Conservation (phyloP, 2,113 vertebrate species). For the Anser cygnoides region DNA sequence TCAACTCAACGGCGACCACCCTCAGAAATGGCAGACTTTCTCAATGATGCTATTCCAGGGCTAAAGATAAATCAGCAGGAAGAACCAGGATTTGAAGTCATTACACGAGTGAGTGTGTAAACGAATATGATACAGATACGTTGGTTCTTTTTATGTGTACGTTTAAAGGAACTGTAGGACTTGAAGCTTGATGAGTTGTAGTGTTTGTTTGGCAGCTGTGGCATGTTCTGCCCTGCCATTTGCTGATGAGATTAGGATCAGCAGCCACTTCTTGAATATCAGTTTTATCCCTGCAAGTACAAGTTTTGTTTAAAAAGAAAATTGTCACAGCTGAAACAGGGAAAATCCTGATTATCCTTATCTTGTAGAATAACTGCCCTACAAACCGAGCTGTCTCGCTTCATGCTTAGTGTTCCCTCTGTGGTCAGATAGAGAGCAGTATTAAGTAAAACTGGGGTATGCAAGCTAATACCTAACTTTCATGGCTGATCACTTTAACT, state of each 20-base stretch:
- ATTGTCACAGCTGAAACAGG: background rate
- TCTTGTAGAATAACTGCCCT: background rate
- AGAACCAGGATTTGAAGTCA: constrained; percentile 98
- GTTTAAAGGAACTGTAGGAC: background rate
- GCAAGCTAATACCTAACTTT: background rate
- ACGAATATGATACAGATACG: background rate
- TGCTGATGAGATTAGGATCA: background rate
- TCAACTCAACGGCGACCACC: constrained; percentile 86
- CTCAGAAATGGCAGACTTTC: constrained; percentile 90
- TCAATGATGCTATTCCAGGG: constrained; percentile 91
- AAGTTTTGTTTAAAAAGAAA: background rate
- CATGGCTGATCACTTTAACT: background rate
- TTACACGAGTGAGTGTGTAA: constrained; percentile 89
- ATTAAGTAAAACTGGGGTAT: background rate
- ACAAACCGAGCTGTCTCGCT: background rate
- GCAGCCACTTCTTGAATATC: background rate
- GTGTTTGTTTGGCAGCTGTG: background rate
- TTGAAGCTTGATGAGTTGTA: background rate
- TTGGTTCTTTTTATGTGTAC: background rate
- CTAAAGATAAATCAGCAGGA: constrained; percentile 98
- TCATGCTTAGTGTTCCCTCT: background rate
- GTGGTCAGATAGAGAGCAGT: background rate
- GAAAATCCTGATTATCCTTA: background rate
- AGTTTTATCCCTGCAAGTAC: background rate
- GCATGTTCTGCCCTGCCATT: accelerated